phyloP scores from a whole-genome alignment of 1,140 invertebrate species.

The Campoletis sonorensis region DNA sequence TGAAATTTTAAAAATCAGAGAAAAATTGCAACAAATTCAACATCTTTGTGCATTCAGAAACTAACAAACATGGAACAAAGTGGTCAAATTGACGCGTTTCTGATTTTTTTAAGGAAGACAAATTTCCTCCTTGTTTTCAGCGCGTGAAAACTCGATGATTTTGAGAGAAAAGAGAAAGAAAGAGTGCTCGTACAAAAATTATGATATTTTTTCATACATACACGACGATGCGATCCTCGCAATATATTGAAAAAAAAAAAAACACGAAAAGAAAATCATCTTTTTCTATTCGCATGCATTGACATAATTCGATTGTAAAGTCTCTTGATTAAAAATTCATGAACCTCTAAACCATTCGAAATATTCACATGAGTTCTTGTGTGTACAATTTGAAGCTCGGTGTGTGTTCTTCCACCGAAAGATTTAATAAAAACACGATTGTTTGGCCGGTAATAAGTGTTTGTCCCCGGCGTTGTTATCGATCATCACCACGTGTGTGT shows the following conservation, averaged over 20 bases:
- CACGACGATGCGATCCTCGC: conserved; percentile 41
- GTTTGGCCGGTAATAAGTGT: conserved; percentile 1
- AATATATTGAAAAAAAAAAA: conserved; percentile 14
- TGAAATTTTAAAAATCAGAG: no score
- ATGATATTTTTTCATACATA: conserved; percentile 49
- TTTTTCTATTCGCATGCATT: conserved; percentile 31
- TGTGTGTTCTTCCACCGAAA: neutral
- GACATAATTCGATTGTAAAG: neutral
- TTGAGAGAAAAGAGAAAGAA: conserved; percentile 13
- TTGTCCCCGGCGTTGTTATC: neutral
- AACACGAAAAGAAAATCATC: neutral
- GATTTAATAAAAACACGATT: neutral
- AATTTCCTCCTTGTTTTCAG: conserved; percentile 4
- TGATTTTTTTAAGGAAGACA: neutral
- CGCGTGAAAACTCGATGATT: neutral
- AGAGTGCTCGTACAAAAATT: conserved; percentile 49
- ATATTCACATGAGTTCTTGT: neutral
- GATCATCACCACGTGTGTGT: neutral
- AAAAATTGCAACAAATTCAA: no score
- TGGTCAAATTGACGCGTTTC: neutral
- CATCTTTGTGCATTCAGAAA: no score
- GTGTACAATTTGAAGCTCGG: conserved; percentile 1
- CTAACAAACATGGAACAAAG: no score
- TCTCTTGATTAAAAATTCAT: neutral
- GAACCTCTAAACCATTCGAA: neutral